A percentile compares a stretch with the other conserved stretches of the same genome.
phyloP scores from a whole-genome alignment of 1,140 invertebrate species.

The Lepidotrigona ventralis region DNA sequence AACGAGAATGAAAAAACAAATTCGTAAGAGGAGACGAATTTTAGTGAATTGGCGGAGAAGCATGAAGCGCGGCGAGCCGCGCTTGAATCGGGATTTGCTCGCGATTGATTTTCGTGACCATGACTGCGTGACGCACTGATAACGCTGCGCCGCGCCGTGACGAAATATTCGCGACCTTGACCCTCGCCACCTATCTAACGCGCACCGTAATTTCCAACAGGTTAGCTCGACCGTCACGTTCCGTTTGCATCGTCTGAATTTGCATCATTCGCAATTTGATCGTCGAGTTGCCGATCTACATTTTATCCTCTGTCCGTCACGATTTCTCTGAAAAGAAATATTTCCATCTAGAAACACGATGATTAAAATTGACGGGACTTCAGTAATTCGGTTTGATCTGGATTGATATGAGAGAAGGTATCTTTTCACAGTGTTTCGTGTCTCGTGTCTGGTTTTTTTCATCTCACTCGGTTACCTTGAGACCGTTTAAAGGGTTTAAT shows the following conservation, averaged over 20 bases:
- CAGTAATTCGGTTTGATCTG: too few species aligned
- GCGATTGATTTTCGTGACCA: conserved; percentile 6
- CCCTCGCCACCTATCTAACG: neutral
- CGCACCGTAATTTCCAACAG: conserved; percentile 1
- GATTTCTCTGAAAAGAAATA: too few species aligned
- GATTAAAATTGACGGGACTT: too few species aligned
- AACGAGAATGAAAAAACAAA: neutral
- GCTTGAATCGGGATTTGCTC: too few species aligned
- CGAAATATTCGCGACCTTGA: conserved; percentile 30
- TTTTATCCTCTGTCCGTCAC: neutral
- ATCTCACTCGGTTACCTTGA: too few species aligned
- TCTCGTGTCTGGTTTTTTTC: too few species aligned
- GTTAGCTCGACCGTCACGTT: neutral
- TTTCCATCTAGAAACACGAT: too few species aligned
- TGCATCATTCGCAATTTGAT: neutral
- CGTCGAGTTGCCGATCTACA: neutral
- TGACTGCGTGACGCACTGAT: conserved; percentile 7
- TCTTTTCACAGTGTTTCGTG: too few species aligned
- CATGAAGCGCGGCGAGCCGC: neutral
- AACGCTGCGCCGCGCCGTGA: neutral
- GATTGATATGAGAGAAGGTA: too few species aligned
- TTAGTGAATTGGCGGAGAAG: neutral
- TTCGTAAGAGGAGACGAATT: neutral
- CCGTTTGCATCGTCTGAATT: neutral
- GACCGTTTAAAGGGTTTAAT: neutral